Conservation (phyloP, 2,797 vertebrate genomes). For the Cynodonichthys magdalenae region DNA sequence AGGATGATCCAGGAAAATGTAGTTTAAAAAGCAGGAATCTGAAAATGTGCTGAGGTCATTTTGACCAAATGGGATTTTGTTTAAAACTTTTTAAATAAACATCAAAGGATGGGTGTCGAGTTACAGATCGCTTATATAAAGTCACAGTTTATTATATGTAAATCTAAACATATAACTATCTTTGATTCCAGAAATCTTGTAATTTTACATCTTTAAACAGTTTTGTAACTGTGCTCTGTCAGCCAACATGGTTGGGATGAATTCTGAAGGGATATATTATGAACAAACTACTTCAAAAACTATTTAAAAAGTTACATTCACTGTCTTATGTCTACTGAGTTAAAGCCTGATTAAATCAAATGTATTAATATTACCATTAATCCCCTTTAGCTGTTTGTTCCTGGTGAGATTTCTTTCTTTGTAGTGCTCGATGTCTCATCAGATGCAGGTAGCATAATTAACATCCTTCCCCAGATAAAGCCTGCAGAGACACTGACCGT, state of each 20-base stretch:
- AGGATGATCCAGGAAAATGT: too few relatives aligned
- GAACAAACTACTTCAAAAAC: background rate
- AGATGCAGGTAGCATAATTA: conserved; percentile 6
- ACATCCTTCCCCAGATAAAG: conserved; percentile 1
- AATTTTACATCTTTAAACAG: too few relatives aligned
- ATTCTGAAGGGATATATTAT: background rate
- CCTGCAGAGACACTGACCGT: background rate
- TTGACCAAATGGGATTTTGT: too few relatives aligned
- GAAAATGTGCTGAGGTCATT: too few relatives aligned
- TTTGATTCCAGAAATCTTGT: too few relatives aligned
- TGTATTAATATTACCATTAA: background rate
- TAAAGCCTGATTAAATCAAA: background rate
- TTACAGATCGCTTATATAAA: too few relatives aligned
- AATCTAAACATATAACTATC: too few relatives aligned
- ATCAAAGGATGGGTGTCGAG: too few relatives aligned
- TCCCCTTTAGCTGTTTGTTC: background rate
- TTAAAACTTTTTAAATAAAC: too few relatives aligned
- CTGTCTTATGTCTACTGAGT: background rate
- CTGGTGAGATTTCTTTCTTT: background rate
- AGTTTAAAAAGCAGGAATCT: too few relatives aligned
- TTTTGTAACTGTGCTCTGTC: too few relatives aligned
- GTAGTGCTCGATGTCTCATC: background rate
- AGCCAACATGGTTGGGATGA: background rate
- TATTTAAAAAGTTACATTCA: background rate
- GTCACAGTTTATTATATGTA: too few relatives aligned